Conservation (phyloP, 1,140 invertebrate genomes). For the Psix sp. region DNA sequence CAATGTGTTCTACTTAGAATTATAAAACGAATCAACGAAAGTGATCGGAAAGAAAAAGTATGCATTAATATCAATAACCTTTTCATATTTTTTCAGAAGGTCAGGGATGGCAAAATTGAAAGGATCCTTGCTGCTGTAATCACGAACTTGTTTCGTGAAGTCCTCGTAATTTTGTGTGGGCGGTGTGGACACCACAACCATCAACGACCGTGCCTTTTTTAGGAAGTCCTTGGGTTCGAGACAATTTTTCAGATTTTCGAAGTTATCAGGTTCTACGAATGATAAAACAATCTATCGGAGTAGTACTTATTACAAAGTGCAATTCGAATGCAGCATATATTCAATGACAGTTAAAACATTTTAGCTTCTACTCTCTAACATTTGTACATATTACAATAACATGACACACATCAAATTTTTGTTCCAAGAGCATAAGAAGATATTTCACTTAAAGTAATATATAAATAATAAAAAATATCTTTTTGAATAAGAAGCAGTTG, state of each 20-base stretch:
- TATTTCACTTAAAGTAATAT: too few species aligned
- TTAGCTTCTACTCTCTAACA: conserved; percentile 1
- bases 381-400: too few species aligned
- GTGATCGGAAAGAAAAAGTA: too few species aligned
- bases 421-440: too few species aligned
- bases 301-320: conserved; percentile 58
- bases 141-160: conserved; percentile 86
- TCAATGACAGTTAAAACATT: conserved; percentile 8
- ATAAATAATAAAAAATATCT: too few species aligned
- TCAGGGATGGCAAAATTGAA: conserved; percentile 84
- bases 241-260: conserved; percentile 80
- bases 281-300: conserved; percentile 56
- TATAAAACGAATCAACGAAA: too few species aligned
- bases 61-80: too few species aligned
- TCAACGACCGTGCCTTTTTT: conserved; percentile 85
- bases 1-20: too few species aligned
- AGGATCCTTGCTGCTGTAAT: conserved; percentile 85
- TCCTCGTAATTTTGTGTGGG: conserved; percentile 85
- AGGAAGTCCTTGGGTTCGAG: conserved; percentile 81
- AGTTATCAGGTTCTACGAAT: conserved; percentile 77
- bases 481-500: too few species aligned
- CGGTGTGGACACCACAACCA: conserved; percentile 90
- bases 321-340: conserved; percentile 17
- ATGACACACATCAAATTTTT: too few species aligned
- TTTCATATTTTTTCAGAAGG: conserved; percentile 80